These are phyloP conservation scores for Platerodrilus igneus DNA, from an alignment of 2,888 invertebrate genomes.

Conservation along the genomic window DNA sequence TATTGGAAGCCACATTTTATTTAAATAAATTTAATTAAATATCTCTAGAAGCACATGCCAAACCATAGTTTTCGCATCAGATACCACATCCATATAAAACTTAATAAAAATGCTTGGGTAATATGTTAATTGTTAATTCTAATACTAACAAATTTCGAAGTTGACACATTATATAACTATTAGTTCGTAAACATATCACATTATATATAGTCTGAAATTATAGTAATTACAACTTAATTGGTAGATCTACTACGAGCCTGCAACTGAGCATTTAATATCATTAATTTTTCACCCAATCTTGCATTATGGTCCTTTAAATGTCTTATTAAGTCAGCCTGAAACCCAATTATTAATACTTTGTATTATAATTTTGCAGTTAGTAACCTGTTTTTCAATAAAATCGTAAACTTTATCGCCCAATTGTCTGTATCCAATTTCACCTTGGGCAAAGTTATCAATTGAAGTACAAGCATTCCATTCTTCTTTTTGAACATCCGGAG, in stretches of 20 bases:
- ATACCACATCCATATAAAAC: no score
- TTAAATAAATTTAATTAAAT: no score
- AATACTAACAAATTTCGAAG: no score
- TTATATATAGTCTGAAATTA: no score
- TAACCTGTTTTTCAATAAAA: conserved; percentile 61
- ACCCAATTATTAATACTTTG: conserved; percentile 9
- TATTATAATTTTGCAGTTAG: conserved; percentile 1
- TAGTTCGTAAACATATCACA: no score
- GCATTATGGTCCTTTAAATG: conserved; percentile 65
- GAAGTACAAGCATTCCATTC: conserved; percentile 53
- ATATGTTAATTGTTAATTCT: no score
- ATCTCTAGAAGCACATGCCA: no score
- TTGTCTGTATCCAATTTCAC: conserved; percentile 51
- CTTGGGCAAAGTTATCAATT: conserved; percentile 50
- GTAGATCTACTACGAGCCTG: conserved; percentile 33
- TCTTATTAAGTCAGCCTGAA: conserved; percentile 61
- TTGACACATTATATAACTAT: no score
- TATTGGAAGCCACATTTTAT: no score
- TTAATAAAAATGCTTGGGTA: no score
- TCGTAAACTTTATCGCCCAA: conserved; percentile 54
- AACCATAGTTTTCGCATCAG: no score
- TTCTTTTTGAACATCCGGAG: conserved; percentile 61
- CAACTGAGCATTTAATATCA: conserved; percentile 55
- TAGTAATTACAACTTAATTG: no score
- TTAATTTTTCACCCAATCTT: conserved; percentile 60